Conservation (phyloP, 2,888 invertebrate genomes). For the Synanthedon andrenaeformis region DNA sequence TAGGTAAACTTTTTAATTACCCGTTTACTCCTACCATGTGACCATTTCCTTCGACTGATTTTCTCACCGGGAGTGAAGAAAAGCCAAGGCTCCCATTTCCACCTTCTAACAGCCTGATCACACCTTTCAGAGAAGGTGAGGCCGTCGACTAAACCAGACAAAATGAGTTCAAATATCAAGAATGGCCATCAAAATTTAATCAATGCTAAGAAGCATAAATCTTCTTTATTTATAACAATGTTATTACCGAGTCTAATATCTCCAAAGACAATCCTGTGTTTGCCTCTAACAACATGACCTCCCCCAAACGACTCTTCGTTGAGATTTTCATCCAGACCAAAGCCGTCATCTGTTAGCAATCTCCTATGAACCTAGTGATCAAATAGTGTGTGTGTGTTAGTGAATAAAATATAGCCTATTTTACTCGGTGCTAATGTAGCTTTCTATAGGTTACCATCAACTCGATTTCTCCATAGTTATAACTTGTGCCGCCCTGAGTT, state of each 20-base stretch:
- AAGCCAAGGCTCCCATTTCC: slow-evolving; percentile 47
- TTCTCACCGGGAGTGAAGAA: slow-evolving; percentile 52
- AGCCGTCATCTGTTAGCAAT: slow-evolving; percentile 75
- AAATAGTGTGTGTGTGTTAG: neutral
- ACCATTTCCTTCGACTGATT: slow-evolving; percentile 50
- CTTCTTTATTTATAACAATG: no score
- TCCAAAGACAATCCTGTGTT: slow-evolving; percentile 52
- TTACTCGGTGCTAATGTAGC: neutral
- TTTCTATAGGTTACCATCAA: slow-evolving; percentile 66
- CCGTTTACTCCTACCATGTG: slow-evolving; percentile 47
- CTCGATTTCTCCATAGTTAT: slow-evolving; percentile 72
- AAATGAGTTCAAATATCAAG: slow-evolving; percentile 2
- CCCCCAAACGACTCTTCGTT: slow-evolving; percentile 73
- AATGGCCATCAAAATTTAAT: no score
- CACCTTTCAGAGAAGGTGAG: slow-evolving; percentile 36
- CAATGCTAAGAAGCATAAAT: no score
- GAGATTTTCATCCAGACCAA: slow-evolving; percentile 78
- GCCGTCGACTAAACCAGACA: slow-evolving; percentile 31
- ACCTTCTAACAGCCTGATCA: slow-evolving; percentile 27
- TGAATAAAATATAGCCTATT: neutral
- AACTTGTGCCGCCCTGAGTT: slow-evolving; percentile 72
- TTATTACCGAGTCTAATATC: slow-evolving; percentile 27
- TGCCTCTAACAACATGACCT: slow-evolving; percentile 69
- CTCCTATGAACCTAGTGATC: slow-evolving; percentile 73
- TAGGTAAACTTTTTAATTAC: slow-evolving; percentile 20